A percentile compares a stretch with the other conserved stretches of the same genome.
These are phyloP conservation scores for Quadroppia sp. DNA, from an alignment of 2,888 invertebrate genomes.

Conservation along the genomic window DNA sequence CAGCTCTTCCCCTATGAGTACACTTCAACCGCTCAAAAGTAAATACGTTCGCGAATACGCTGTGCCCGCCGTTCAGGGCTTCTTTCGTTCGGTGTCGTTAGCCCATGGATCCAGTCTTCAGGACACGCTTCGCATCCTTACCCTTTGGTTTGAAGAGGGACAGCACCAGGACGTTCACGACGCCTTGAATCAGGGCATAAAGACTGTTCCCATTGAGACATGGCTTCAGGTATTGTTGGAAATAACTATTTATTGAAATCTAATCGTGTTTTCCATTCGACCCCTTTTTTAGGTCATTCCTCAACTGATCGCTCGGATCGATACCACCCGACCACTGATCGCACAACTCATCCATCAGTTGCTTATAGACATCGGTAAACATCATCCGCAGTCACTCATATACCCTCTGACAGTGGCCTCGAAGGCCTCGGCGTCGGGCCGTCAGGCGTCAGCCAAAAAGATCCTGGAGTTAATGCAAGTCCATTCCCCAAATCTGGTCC, in stretches of 20 bases:
- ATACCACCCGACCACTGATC: conserved; percentile 81
- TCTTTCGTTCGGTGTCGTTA: conserved; percentile 88
- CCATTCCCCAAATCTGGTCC: conserved; percentile 82
- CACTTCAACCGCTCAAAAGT: neutral
- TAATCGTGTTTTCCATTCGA: conserved; percentile 15
- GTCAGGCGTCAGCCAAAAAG: conserved; percentile 86
- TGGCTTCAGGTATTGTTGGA: conserved; percentile 74
- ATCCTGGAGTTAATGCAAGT: conserved; percentile 93
- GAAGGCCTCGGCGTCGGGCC: conserved; percentile 78
- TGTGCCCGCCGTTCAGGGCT: conserved; percentile 90
- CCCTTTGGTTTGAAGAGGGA: conserved; percentile 97
- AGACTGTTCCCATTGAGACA: conserved; percentile 90
- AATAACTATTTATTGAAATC: neutral
- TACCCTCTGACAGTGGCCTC: conserved; percentile 97
- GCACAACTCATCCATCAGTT: conserved; percentile 86
- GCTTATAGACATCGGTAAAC: conserved; percentile 92
- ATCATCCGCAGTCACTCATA: conserved; percentile 94
- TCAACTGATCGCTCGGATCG: conserved; percentile 95
- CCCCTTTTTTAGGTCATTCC: conserved; percentile 71
- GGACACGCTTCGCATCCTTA: conserved; percentile 89
- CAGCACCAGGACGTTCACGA: conserved; percentile 90
- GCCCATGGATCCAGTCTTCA: conserved; percentile 85
- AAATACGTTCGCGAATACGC: conserved; percentile 60
- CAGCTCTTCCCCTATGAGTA: neutral
- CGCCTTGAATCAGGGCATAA: conserved; percentile 83